phyloP scores from a whole-genome alignment of 2,888 invertebrate species.

The Patella ulyssiponensis region DNA sequence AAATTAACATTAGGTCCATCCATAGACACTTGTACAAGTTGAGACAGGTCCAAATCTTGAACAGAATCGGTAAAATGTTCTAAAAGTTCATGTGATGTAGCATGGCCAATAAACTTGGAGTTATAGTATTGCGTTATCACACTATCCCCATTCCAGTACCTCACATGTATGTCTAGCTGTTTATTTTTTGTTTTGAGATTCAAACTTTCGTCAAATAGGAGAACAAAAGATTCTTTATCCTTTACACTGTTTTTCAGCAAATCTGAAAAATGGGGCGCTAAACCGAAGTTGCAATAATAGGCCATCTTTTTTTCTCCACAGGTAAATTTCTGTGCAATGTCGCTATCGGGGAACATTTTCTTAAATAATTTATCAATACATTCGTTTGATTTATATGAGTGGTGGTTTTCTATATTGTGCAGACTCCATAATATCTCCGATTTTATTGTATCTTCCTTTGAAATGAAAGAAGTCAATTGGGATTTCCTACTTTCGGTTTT shows the following conservation, averaged over 20 bases:
- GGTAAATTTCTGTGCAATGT: not conserved
- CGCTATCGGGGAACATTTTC: not conserved
- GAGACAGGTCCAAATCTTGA: too few species aligned
- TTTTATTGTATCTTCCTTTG: not conserved
- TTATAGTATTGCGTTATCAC: not conserved
- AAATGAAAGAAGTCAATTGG: not conserved
- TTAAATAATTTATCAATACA: not conserved
- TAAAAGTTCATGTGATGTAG: not conserved
- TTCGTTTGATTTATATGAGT: not conserved
- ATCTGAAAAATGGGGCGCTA: not conserved
- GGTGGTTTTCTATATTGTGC: not conserved
- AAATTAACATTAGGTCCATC: constrained; percentile 26
- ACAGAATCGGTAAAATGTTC: not conserved
- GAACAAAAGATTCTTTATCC: not conserved
- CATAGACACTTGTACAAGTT: constrained; percentile 7
- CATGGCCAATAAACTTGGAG: not conserved
- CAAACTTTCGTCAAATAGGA: not conserved
- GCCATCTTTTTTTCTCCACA: not conserved
- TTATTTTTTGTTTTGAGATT: not conserved
- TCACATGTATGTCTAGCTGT: not conserved
- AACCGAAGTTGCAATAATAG: not conserved
- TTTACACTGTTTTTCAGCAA: not conserved
- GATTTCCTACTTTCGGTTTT: too few species aligned
- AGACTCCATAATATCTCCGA: not conserved
- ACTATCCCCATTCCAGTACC: not conserved